Evolutionary conservation across 2,113 vertebrate species (phyloP).

Genomic region (Saimiri boliviensis): DNA sequence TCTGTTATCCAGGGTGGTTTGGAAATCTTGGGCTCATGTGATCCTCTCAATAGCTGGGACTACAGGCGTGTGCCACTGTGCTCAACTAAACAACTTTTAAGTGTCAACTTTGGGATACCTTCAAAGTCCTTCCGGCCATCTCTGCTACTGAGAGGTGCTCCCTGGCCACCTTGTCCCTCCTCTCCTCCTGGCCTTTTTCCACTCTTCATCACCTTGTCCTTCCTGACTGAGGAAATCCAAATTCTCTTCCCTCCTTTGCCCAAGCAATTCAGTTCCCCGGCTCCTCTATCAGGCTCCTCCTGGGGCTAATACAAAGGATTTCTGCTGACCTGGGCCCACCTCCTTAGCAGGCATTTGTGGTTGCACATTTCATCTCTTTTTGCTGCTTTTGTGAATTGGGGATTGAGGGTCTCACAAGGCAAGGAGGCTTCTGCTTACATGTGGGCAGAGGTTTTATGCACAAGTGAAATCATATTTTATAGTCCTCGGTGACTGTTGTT

Average conservation of each 20-base stretch:
- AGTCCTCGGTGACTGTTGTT: not conserved
- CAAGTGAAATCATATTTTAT: not conserved
- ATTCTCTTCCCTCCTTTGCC: not conserved
- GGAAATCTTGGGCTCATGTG: too few species aligned
- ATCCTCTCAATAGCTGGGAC: too few species aligned
- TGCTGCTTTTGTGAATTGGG: not conserved
- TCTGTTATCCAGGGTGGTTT: too few species aligned
- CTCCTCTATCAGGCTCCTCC: not conserved
- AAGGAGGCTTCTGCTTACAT: slow-evolving; percentile 19
- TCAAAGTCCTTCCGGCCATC: not conserved
- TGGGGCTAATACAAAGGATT: not conserved
- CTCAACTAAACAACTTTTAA: not conserved
- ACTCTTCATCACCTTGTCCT: not conserved
- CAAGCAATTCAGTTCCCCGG: not conserved
- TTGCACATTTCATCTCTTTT: not conserved
- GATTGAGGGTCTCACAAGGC: not conserved
- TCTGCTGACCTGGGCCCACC: not conserved
- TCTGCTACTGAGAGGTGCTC: not conserved
- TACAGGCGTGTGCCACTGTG: too few species aligned
- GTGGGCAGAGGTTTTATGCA: not conserved
- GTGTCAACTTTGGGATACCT: not conserved
- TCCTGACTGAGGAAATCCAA: not conserved
- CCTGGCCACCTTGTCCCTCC: not conserved
- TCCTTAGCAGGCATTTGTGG: not conserved
- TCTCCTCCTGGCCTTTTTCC: not conserved